Conservation (phyloP, 2,113 vertebrate genomes). For the Candoia aspera region DNA sequence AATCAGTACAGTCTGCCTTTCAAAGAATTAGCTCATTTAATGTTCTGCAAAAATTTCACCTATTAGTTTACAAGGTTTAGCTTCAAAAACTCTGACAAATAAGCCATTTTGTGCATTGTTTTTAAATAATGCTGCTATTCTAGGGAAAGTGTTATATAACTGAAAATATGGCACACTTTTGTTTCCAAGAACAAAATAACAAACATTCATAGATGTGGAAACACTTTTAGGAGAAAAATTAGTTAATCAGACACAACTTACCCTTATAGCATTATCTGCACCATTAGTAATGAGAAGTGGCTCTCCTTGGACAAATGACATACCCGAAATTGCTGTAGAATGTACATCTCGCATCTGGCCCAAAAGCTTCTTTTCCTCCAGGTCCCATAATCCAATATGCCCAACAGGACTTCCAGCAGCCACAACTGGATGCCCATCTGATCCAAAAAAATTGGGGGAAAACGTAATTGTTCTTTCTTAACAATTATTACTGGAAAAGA, state of each 20-base stretch:
- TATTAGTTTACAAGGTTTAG: neutral
- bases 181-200: neutral
- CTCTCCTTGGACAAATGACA: conserved; percentile 90
- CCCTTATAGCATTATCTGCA: conserved; percentile 92
- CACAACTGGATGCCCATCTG: conserved; percentile 91
- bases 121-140: neutral
- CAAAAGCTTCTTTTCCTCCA: conserved; percentile 86
- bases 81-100: neutral
- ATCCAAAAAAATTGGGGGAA: conserved; percentile 16
- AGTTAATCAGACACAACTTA: conserved; percentile 50
- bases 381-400: conserved; percentile 94
- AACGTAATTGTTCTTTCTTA: neutral
- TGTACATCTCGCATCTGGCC: conserved; percentile 90
- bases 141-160: neutral
- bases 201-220: neutral
- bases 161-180: neutral
- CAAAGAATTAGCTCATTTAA: neutral
- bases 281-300: conserved; percentile 91
- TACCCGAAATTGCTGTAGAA: conserved; percentile 84
- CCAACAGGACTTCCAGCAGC: conserved; percentile 91
- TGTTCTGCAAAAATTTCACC: neutral
- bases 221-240: neutral
- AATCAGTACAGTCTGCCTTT: neutral
- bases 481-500: neutral
- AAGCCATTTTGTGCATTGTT: neutral